Evolutionary conservation across 2,797 vertebrate species (phyloP).

Genomic region (Ateles fusciceps): DNA sequence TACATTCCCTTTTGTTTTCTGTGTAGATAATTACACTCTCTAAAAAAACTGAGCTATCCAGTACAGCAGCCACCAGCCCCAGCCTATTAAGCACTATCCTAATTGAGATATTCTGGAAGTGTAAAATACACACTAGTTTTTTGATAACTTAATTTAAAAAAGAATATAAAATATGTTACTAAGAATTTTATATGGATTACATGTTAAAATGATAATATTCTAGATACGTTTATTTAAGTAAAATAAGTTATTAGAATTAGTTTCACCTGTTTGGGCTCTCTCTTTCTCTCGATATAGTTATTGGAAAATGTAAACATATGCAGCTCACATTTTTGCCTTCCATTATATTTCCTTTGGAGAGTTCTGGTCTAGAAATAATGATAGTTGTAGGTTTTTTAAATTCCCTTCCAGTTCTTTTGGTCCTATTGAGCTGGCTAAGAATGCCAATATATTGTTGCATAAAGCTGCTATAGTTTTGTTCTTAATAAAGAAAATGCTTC

Average conservation of each 20-base stretch:
- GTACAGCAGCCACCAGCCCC: not conserved
- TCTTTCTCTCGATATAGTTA: not conserved
- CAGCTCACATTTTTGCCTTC: not conserved
- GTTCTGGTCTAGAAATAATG: not conserved
- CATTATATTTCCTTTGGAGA: not conserved
- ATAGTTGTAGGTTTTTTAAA: not conserved
- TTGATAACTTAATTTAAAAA: not conserved
- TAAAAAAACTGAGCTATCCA: not conserved
- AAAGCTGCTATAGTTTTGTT: not conserved
- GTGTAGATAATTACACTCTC: not conserved
- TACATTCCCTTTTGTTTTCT: not conserved
- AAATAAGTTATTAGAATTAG: not conserved
- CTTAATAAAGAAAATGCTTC: not conserved
- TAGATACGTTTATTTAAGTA: not conserved
- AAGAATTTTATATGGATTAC: not conserved
- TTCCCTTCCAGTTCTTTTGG: not conserved
- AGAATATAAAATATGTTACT: not conserved
- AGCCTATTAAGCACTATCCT: not conserved
- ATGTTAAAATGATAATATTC: not conserved
- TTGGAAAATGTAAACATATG: not conserved
- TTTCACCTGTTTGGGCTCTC: not conserved
- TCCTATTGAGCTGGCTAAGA: not conserved
- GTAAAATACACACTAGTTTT: not conserved
- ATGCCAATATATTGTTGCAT: not conserved
- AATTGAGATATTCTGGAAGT: not conserved